Evolutionary conservation across 2,888 invertebrate genomes (phyloP), one percentile per base, ranked within the genome.

Genomic region (Acronicta psi): DNA sequence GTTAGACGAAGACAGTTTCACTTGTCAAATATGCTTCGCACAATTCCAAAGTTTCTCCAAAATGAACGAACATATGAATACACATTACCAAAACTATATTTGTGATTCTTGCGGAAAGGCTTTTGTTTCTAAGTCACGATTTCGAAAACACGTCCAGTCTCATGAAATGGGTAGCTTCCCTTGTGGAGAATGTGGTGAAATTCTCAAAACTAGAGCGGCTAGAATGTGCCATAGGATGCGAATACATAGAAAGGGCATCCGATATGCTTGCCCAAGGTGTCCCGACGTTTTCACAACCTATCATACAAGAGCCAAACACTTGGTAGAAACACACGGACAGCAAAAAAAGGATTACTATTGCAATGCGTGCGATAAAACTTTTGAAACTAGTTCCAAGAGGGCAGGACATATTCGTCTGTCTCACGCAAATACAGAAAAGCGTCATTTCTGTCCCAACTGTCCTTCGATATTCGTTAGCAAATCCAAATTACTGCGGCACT

Each of bases 31-130:
- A 56, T 94, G 94, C 67, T 82, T 79, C 8, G 70, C 69, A 2
- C 63, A 75, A 36, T 91, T 88, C 50, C 51, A 72, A 0, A 88
- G 80, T 14, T 93, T 93, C 45, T 61, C 87, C 0, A 91, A 89
- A 80, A 80, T 91, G 20, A 93, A 93, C 51, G 88, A 89, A 42
- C 94, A 94, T 41, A 93, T 94, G 86, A 94, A 93, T 44, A 82
- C 77, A 0, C 94, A 94, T 68, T 93, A 88, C 64, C 87, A 88
- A 51, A 93, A 94, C 61, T 88, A 93, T 41, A 74, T 94, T 45
- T 94, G 94, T 41, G 92, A 93, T 51, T 76, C 84, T 2, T 94
- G 94, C 41, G 94, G 94, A 0, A 94, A 93, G 60, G 87, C 88
- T 0, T 94, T 93, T 54, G 82, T 87, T 2, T 92, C 94, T 0